Base-by-base conservation (phyloP, 2,888 invertebrate species). In the Caenorhabditis virilis region DNA sequence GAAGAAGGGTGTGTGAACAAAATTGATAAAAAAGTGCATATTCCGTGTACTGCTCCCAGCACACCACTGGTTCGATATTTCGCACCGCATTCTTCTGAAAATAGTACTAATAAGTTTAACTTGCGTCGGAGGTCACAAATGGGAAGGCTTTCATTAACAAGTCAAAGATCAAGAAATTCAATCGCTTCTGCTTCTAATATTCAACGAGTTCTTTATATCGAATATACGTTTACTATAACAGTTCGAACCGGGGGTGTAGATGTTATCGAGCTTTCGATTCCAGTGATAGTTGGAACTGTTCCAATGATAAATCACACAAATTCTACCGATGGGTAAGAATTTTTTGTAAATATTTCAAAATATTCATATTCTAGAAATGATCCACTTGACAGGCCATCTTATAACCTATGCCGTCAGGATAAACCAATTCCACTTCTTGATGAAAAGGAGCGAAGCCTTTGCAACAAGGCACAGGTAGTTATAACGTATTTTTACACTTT, bases 11-110 rank as follows among this genome's bases (percentile, higher is more conserved):
- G 74, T 20, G 48, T 57, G 25, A 74, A 76, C 30, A 73, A 69
- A 45, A 78, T 79, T 22, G 79, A 77, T 49, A 72, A 76, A 38
- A 75, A 75, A 55, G 68, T 79, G 18, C 73, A 76, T 18, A 62
- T 79, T 35, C 79, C 78, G 13, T 71, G 58, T 43, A 64, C 53
- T 0, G 51, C 43, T 30, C 66, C 50, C 25, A 59, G 56, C 18
- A 66, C 66, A 6, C 70, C 62, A 36, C 47, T 54, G n/a, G 45
- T 50, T 39, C 49, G 42, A 6, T 47, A 48, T 13, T 52, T 57
- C 43, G 23, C 36, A 36, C 26, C 36, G 26, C 53, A 50, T 9
- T 30, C 61, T 22, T 42, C 33, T 20, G 55, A 48, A 46, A 57
- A 56, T 38, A 61, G 52, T 36, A 57, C 53, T 30, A 64, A 54